Evolutionary conservation across 2,888 invertebrate genomes (phyloP), one percentile per base, ranked within the genome.

Genomic region (Mylabris sibirica): DNA sequence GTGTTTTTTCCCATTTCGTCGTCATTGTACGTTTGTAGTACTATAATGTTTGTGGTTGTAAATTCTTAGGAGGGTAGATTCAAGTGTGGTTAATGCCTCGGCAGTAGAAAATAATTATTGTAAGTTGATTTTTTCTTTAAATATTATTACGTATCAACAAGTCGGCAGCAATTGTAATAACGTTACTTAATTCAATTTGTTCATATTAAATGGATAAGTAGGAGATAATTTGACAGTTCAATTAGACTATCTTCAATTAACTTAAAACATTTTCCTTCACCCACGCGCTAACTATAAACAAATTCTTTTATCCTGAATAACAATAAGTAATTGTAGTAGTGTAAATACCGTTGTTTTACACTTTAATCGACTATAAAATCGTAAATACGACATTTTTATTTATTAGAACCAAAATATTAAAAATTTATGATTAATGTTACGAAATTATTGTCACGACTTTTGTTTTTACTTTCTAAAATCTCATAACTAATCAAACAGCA

Each of bases 161-260:
- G 60, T 53, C 66, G 64, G 57, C 35, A 63, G 35, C 65, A 70
- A 70, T 70, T 70, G 69, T 63, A 63, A 34, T 62, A 57, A 24
- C 14, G 14, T 68, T 64, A 59, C 63, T 68, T 70, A 67, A 70
- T 65, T 70, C 65, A 70, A 70, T 70, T 67, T 70, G 61, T 17
- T 59, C 65, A 57, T 62, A 70, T 67, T 70, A 68, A 68, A 65
- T 34, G 65, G 64, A 70, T 70, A 67, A 70, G 44, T 67, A 66
- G 62, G 60, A 65, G 65, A 70, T 70, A 70, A 70, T 70, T 70
- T 70, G 70, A 70, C 67, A 70, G 70, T 67, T 70, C 70, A 70
- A 70, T 70, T 70, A 70, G 67, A 62, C 35, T 63, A 35, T 66
- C 59, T 64, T 69, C 66, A 69, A 66, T 70, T 70, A 70, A 63